Percentiles rank a stretch among this genome's conserved stretches.
Conservation (phyloP, 1,140 invertebrate genomes). For the Orius insidiosus region DNA sequence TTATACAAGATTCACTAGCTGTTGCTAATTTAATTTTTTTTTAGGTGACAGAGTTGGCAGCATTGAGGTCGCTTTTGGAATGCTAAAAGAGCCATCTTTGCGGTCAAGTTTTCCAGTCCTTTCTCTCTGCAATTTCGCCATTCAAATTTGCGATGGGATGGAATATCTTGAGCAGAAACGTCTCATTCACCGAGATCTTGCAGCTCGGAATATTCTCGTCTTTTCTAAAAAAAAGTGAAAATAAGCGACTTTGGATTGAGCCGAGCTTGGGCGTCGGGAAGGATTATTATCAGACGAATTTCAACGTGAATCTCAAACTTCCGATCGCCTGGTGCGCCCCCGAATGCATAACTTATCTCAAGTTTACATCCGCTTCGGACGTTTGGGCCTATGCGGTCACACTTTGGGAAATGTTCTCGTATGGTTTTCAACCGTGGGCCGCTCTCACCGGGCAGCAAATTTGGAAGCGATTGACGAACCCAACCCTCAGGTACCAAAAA, state of each 20-base stretch:
- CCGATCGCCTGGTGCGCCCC: slow-evolving; percentile 98
- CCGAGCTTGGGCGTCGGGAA: slow-evolving; percentile 90
- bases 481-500: slow-evolving; percentile 42
- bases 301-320: slow-evolving; percentile 91
- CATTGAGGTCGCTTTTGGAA: slow-evolving; percentile 81
- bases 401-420: slow-evolving; percentile 98
- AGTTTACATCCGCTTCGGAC: slow-evolving; percentile 90
- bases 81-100: slow-evolving; percentile 85
- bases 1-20: not conserved
- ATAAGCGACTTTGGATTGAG: slow-evolving; percentile 97
- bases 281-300: slow-evolving; percentile 98
- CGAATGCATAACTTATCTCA: slow-evolving; percentile 89
- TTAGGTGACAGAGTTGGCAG: slow-evolving; percentile 91
- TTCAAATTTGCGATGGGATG: slow-evolving; percentile 95
- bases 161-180: slow-evolving; percentile 84
- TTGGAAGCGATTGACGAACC: slow-evolving; percentile 89
- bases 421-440: slow-evolving; percentile 94
- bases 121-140: slow-evolving; percentile 75
- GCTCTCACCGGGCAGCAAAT: slow-evolving; percentile 91
- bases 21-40: no score
- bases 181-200: slow-evolving; percentile 85
- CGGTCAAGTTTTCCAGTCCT: slow-evolving; percentile 75
- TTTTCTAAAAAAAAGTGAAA: slow-evolving; percentile 94
- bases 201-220: slow-evolving; percentile 87
- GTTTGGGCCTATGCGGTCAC: slow-evolving; percentile 96